Percentiles rank a stretch among this genome's conserved stretches.
Evolutionary conservation across 23 tunicate genomes (phyloP).

Genomic region (Trididemnum miniatum): DNA sequence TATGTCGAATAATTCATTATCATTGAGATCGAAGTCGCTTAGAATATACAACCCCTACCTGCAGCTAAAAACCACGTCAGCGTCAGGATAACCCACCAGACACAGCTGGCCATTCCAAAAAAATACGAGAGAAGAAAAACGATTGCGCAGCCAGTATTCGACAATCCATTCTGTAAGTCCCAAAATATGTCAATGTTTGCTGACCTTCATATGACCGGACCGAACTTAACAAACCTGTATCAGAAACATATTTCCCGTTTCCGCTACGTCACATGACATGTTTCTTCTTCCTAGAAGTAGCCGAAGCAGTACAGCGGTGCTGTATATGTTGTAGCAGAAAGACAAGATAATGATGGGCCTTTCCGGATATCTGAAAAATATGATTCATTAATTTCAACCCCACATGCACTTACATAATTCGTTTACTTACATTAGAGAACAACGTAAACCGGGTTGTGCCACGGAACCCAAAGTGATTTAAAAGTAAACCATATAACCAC

Average conservation of each 20-base stretch:
- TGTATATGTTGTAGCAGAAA: slow-evolving; percentile 78
- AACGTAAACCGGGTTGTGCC: no score
- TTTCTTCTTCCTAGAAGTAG: slow-evolving; percentile 77
- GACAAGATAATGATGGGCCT: slow-evolving; percentile 77
- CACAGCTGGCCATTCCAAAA: slow-evolving; percentile 88
- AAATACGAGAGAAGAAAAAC: slow-evolving; percentile 77
- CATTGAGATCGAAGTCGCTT: no score
- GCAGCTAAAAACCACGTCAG: slow-evolving; percentile 94
- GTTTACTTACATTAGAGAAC: no score
- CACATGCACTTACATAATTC: no score
- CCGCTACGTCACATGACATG: slow-evolving; percentile 61
- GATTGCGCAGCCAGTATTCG: slow-evolving; percentile 87
- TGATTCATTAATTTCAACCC: no score
- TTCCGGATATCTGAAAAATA: slow-evolving; percentile 84
- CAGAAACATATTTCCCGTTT: slow-evolving; percentile 63
- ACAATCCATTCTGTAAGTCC: slow-evolving; percentile 78
- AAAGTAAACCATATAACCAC: no score
- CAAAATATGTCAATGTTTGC: no score
- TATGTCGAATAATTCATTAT: no score
- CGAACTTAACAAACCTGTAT: slow-evolving; percentile 77
- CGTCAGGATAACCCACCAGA: slow-evolving; percentile 94
- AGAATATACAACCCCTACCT: slow-evolving; percentile 53
- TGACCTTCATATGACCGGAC: no score
- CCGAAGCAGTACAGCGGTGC: slow-evolving; percentile 70
- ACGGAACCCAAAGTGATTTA: no score